phyloP scores from a whole-genome alignment of 2,113 vertebrate species.

The Galeopterus variegatus region DNA sequence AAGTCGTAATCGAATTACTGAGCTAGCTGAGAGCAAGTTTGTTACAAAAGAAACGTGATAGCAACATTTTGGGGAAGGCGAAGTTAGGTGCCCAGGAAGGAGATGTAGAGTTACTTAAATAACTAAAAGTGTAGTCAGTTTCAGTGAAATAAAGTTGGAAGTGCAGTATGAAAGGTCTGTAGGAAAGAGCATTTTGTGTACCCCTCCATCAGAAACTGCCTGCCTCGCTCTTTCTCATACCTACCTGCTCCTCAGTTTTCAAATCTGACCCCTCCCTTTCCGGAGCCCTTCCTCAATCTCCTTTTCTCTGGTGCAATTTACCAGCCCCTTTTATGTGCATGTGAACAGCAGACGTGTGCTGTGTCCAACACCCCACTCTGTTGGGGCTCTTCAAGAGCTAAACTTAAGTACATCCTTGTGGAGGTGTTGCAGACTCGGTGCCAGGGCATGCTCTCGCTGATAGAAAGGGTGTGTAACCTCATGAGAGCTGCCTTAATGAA shows the following conservation, averaged over 20 bases:
- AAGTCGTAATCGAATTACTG: slow-evolving; percentile 20
- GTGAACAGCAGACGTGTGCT: background rate
- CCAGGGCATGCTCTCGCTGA: too few relatives aligned
- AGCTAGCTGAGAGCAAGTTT: background rate
- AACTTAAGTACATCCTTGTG: background rate
- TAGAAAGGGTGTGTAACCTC: too few relatives aligned
- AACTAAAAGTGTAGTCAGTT: background rate
- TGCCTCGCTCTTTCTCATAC: background rate
- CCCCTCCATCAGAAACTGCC: background rate
- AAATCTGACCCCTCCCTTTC: background rate
- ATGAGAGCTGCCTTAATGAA: background rate
- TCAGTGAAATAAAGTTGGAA: background rate
- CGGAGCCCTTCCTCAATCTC: background rate
- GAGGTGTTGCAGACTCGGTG: background rate
- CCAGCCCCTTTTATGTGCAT: rapidly evolving
- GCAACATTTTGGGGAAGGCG: background rate
- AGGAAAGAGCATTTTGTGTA: background rate
- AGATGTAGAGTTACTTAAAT: background rate
- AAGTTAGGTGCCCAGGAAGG: background rate
- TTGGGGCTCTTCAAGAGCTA: background rate
- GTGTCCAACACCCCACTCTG: rapidly evolving
- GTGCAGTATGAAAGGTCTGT: background rate
- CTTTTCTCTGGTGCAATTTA: background rate
- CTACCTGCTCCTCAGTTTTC: background rate
- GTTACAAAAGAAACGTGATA: background rate